Conservation (phyloP, 2,888 invertebrate genomes). For the Drosophila setosimentum region DNA sequence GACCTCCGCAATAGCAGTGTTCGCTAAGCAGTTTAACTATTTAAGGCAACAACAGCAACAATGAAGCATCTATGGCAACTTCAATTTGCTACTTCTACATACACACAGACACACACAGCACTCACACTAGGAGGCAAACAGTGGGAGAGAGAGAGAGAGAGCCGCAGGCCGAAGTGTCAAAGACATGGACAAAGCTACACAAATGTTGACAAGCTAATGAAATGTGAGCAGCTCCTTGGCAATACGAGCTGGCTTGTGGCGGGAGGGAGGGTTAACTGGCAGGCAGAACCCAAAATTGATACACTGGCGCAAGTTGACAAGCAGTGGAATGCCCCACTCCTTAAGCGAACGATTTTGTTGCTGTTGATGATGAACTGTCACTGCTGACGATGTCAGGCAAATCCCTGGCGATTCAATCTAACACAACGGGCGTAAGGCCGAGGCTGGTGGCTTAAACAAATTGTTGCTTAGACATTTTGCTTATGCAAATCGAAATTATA, state of each 20-base stretch:
- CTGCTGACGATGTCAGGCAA: conserved; percentile 56
- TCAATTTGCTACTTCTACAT: conserved; percentile 47
- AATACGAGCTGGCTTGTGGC: conserved; percentile 23
- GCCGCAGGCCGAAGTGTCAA: conserved; percentile 79
- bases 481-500: conserved; percentile 82
- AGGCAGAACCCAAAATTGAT: conserved; percentile 67
- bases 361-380: conserved; percentile 41
- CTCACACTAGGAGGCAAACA: not conserved
- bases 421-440: conserved; percentile 14
- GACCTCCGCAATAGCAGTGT: conserved; percentile 34
- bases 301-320: conserved; percentile 57
- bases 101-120: not conserved
- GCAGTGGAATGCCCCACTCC: conserved; percentile 17
- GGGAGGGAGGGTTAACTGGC: not conserved
- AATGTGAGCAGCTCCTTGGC: conserved; percentile 71
- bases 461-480: conserved; percentile 74
- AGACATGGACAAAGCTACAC: conserved; percentile 71
- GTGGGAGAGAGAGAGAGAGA: not conserved
- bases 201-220: conserved; percentile 82
- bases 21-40: conserved; percentile 80
- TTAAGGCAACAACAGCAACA: conserved; percentile 68
- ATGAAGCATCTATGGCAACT: conserved; percentile 69
- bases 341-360: not conserved
- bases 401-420: conserved; percentile 60
- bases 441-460: conserved; percentile 29